Conservation (phyloP, 2,888 invertebrate species). For the Oxytorus armatus region DNA sequence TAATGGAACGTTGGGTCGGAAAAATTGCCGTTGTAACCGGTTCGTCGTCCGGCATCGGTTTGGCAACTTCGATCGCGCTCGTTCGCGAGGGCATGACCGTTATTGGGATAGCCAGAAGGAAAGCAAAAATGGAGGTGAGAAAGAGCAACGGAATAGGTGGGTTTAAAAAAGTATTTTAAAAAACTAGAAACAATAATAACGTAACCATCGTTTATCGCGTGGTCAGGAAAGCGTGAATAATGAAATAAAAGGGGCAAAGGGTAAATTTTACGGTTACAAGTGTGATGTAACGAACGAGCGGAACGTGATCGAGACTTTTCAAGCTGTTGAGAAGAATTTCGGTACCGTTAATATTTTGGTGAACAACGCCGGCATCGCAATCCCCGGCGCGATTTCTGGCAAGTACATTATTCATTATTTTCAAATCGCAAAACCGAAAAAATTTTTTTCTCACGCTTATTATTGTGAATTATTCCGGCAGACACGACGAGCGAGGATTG, state of each 20-base stretch:
- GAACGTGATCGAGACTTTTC: conserved; percentile 78
- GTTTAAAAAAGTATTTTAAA: no score
- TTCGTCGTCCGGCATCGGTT: conserved; percentile 88
- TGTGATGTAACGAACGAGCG: conserved; percentile 81
- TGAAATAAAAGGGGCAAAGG: conserved; percentile 68
- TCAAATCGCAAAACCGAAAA: neutral
- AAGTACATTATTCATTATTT: neutral
- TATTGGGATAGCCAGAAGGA: conserved; percentile 86
- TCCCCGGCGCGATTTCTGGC: conserved; percentile 71
- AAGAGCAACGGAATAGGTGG: no score
- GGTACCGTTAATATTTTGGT: conserved; percentile 81
- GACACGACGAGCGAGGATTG: conserved; percentile 69
- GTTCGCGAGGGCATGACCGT: conserved; percentile 86
- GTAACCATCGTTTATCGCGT: no score
- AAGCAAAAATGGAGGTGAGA: conserved; percentile 75
- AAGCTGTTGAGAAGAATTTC: conserved; percentile 78
- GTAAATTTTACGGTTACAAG: conserved; percentile 78
- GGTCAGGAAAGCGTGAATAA: conserved; percentile 63
- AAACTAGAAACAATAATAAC: no score
- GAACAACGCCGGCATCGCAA: no score
- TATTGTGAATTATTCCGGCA: conserved; percentile 32
- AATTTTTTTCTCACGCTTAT: neutral
- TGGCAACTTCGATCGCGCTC: conserved; percentile 84
- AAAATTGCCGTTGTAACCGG: conserved; percentile 88
- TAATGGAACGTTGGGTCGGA: conserved; percentile 87